Percentiles rank a stretch among this genome's conserved stretches.
These are phyloP conservation scores for Brachystomella parvula DNA, from an alignment of 1,140 invertebrate species.

Conservation along the genomic window DNA sequence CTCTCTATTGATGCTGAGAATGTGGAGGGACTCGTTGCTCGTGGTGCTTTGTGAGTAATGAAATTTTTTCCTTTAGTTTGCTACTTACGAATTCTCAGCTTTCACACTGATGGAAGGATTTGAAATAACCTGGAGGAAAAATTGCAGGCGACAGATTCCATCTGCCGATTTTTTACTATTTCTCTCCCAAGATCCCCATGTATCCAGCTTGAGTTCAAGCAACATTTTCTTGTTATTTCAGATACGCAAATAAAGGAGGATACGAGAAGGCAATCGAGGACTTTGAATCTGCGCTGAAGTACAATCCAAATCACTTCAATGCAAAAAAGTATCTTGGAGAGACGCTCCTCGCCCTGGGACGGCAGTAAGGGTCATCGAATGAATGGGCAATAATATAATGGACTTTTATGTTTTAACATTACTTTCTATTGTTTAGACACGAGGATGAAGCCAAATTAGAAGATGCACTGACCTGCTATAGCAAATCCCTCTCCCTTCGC, in stretches of 20 bases:
- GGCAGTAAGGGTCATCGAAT: conserved; percentile 51
- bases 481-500: conserved; percentile 67
- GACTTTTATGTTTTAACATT: not conserved
- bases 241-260: conserved; percentile 84
- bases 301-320: conserved; percentile 85
- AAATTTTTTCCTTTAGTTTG: not conserved
- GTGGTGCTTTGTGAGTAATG: conserved; percentile 73
- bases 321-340: conserved; percentile 89
- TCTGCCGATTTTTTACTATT: not conserved
- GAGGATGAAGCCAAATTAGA: conserved; percentile 36
- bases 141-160: no score
- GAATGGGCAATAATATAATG: conserved; percentile 1
- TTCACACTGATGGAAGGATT: not conserved
- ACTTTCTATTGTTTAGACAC: conserved; percentile 20
- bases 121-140: no score
- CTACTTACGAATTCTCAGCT: not conserved
- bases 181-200: not conserved
- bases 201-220: not conserved
- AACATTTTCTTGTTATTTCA: conserved; percentile 39
- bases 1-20: conserved; percentile 83
- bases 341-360: conserved; percentile 72
- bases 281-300: conserved; percentile 79
- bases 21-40: conserved; percentile 86
- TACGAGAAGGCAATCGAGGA: conserved; percentile 89
- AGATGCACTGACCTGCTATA: conserved; percentile 73